Conservation (phyloP, 1,140 invertebrate species). For the Zaprionus lachaisei region DNA sequence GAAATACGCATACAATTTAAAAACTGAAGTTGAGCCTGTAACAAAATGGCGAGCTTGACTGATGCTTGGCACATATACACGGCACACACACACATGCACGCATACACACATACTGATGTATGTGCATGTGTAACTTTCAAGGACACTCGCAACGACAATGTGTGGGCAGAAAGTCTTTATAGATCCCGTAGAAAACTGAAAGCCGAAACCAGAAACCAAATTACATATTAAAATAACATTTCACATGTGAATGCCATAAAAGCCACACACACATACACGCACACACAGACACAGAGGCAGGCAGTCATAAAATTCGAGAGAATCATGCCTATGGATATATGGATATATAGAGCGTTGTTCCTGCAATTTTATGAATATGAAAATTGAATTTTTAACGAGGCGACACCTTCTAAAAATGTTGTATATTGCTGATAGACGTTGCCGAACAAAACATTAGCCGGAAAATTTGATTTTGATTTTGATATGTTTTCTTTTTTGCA, state of each 20-base stretch:
- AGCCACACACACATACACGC: slow-evolving; percentile 23
- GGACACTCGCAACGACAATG: slow-evolving; percentile 58
- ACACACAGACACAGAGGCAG: not conserved
- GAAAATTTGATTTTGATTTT: slow-evolving; percentile 9
- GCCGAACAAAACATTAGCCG: not conserved
- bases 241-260: slow-evolving; percentile 72
- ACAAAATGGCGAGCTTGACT: slow-evolving; percentile 57
- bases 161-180: slow-evolving; percentile 55
- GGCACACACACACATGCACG: slow-evolving; percentile 20
- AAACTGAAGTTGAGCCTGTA: slow-evolving; percentile 29
- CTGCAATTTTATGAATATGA: slow-evolving; percentile 73
- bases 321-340: slow-evolving; percentile 34
- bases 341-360: slow-evolving; percentile 22
- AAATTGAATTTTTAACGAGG: slow-evolving; percentile 67
- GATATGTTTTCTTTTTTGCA: slow-evolving; percentile 17
- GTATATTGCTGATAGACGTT: not conserved
- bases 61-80: slow-evolving; percentile 40
- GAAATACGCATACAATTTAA: not conserved
- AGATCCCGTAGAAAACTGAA: slow-evolving; percentile 26
- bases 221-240: slow-evolving; percentile 38
- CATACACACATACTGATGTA: slow-evolving; percentile 3
- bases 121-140: slow-evolving; percentile 52
- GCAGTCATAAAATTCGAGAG: not conserved
- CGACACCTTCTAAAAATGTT: slow-evolving; percentile 37
- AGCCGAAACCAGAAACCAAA: slow-evolving; percentile 35